Evolutionary conservation across 2,113 vertebrate genomes (phyloP).

Genomic region (Tenrec ecaudatus): DNA sequence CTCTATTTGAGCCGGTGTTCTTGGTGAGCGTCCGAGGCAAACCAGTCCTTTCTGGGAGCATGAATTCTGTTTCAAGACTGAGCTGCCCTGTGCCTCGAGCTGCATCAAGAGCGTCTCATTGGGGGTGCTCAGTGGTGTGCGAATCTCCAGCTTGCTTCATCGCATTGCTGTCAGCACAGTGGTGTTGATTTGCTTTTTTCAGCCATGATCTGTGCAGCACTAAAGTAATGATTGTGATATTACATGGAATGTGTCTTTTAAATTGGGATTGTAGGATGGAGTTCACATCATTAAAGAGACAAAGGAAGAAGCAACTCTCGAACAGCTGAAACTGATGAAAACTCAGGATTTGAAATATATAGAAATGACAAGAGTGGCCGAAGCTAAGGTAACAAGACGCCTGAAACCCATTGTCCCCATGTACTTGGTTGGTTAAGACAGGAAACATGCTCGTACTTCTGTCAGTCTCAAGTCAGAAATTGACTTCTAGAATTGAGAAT

Average conservation of each 20-base stretch:
- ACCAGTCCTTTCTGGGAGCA: neutral
- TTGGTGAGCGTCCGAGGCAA: neutral
- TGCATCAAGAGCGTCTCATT: neutral
- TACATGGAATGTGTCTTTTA: slow-evolving; percentile 34
- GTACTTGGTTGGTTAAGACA: slow-evolving; percentile 25
- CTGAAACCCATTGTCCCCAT: neutral
- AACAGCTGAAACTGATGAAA: slow-evolving; percentile 96
- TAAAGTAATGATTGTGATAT: slow-evolving; percentile 45
- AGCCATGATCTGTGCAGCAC: neutral
- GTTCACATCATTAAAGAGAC: slow-evolving; percentile 89
- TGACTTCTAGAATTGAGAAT: slow-evolving; percentile 41
- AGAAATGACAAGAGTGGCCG: slow-evolving; percentile 96
- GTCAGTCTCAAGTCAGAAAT: neutral
- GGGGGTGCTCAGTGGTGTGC: neutral
- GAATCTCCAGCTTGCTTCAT: no score
- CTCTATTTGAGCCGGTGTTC: neutral
- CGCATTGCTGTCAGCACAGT: neutral
- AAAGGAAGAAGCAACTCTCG: slow-evolving; percentile 90
- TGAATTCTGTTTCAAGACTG: neutral
- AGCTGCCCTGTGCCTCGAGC: neutral
- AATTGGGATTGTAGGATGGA: slow-evolving; percentile 90
- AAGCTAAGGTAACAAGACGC: slow-evolving; percentile 89
- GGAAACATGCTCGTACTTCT: neutral
- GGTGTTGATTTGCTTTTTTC: slow-evolving; percentile 1
- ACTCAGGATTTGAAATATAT: slow-evolving; percentile 96